These are phyloP conservation scores for Hirundichthys speculiger DNA, from an alignment of 2,113 vertebrate genomes.

Conservation along the genomic window DNA sequence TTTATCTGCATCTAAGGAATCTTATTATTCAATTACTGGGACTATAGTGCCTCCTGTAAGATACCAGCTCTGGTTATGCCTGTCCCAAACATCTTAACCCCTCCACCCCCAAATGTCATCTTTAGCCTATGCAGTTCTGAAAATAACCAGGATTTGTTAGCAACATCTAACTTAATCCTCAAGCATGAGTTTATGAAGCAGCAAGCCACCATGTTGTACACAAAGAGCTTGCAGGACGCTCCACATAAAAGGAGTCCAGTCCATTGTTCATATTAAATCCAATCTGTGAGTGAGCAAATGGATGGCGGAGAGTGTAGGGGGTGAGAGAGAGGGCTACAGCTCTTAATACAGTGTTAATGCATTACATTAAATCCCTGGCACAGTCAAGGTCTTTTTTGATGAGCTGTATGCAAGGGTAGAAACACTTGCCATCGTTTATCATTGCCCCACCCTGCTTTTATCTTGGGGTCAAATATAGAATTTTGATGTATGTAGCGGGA, in stretches of 20 bases:
- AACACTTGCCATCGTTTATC: conserved; percentile 38
- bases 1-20: conserved; percentile 75
- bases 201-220: conserved; percentile 10
- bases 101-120: background rate
- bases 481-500: conserved; percentile 29
- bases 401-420: conserved; percentile 14
- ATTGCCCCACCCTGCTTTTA: conserved; percentile 22
- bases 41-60: conserved; percentile 49
- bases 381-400: conserved; percentile 35
- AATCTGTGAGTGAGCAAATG: conserved; percentile 47
- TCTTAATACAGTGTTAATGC: conserved; percentile 65
- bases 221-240: conserved; percentile 27
- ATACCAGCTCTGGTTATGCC: conserved; percentile 21
- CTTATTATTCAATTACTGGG: conserved; percentile 71
- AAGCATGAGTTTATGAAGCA: conserved; percentile 28
- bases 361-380: conserved; percentile 54
- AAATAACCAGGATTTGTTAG: conserved; percentile 29
- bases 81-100: conserved; percentile 17
- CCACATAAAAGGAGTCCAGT: conserved; percentile 35
- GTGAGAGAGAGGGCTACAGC: conserved; percentile 27
- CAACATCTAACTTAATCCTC: conserved; percentile 16
- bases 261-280: conserved; percentile 61
- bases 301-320: conserved; percentile 23
- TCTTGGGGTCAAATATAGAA: conserved; percentile 51
- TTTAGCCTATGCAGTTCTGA: conserved; percentile 13